Evolutionary conservation across 92 coral and sea anemone genomes (phyloP), one percentile per base, ranked within the genome.

Genomic region (Epizoanthus scotinus): DNA sequence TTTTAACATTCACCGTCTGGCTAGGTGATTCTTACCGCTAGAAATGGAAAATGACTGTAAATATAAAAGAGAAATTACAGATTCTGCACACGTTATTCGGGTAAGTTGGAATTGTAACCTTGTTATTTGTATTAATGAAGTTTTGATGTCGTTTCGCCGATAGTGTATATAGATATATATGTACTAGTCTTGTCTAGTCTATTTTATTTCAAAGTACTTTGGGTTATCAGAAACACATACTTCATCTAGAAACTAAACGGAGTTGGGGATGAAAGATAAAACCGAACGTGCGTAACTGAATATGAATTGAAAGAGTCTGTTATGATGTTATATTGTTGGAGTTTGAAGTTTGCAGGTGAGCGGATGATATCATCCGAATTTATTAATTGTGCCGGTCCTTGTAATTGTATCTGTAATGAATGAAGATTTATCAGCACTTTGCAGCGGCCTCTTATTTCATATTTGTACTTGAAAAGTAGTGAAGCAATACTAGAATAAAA

Each of bases 1-100:
- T 47, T 47, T 47, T 15, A 13, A 10, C 12, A 13, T 10, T 47
- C 14, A 6, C 52, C 2, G 52, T 47, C 26, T n/a, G 57, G 64
- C 14, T 14, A 73, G 22, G 79, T n/a, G 29, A 3, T 64, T 40
- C 24, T 20, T 6, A 22, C 38, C 6, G 55, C 52, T 57, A 25
- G 20, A 28, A 25, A 67, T 42, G 61, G 81, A 78, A 70, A 3
- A 70, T 71, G 56, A 63, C 90, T 92, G 92, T 88, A 25, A 90
- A 93, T 40, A 82, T 93, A 8, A 63, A 89, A 25, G 87, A 87
- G 64, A 93, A 87, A 77, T 71, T 93, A 6, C 94, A 90, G 67
- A 90, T 93, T 55, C 90, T 93, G 2, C 97, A 90, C 73, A 91
- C 89, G 36, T 78, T 93, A 63, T 93, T 93, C 83, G 93, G 97